phyloP scores from a whole-genome alignment of 2,797 vertebrate genomes.

The Phalloptychus januarius region DNA sequence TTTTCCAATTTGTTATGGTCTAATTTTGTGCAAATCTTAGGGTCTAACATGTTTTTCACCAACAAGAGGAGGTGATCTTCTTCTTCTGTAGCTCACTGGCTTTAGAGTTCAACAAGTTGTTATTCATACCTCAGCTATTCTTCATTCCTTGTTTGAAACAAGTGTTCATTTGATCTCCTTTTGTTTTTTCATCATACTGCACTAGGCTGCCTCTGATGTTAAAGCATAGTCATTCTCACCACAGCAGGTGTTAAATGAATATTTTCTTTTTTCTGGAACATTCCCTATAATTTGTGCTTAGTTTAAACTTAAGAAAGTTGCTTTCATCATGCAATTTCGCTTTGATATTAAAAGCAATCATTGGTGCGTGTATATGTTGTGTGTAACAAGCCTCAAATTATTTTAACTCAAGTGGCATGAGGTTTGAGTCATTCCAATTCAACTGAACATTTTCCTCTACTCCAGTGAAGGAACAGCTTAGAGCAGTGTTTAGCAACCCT shows the following conservation, averaged over 20 bases:
- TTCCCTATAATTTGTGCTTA: neutral
- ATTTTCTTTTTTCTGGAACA: neutral
- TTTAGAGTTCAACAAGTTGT: neutral
- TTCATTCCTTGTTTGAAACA: neutral
- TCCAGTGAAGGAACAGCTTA: neutral
- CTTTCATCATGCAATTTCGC: neutral
- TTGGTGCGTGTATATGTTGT: neutral
- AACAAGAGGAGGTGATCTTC: neutral
- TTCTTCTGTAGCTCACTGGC: neutral
- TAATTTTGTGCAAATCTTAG: neutral
- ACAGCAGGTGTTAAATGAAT: neutral
- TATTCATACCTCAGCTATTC: neutral
- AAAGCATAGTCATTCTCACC: neutral
- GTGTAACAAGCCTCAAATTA: neutral
- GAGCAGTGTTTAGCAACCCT: neutral
- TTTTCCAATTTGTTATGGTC: neutral
- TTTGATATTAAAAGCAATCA: neutral
- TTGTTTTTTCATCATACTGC: neutral
- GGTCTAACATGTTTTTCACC: neutral
- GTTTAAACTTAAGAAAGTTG: neutral
- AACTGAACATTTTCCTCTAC: neutral
- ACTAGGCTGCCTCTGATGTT: neutral
- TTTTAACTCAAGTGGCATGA: neutral
- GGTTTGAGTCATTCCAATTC: neutral
- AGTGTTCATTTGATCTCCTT: neutral